Conservation (phyloP, 2,888 invertebrate species). For the Baccha elongata region DNA sequence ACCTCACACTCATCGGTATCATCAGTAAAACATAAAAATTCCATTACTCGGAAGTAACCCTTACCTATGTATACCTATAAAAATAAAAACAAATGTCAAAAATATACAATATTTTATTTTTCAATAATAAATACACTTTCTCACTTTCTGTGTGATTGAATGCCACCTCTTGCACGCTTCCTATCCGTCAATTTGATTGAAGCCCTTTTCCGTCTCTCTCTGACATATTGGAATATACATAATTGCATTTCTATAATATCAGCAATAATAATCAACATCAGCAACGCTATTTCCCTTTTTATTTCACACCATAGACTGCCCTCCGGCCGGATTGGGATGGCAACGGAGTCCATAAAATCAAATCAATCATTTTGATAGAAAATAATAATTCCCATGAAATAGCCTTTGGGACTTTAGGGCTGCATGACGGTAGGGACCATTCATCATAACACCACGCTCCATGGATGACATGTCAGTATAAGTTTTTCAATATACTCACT, state of each 20-base stretch:
- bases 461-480: slow-evolving; percentile 22
- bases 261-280: slow-evolving; percentile 55
- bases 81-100: not conserved
- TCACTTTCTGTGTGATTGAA: slow-evolving; percentile 27
- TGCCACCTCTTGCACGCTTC: slow-evolving; percentile 27
- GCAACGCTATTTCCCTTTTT: slow-evolving; percentile 28
- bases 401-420: slow-evolving; percentile 54
- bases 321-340: not conserved
- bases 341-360: slow-evolving; percentile 57
- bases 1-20: not conserved
- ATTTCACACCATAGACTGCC: slow-evolving; percentile 1
- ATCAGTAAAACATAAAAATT: slow-evolving; percentile 31
- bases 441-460: slow-evolving; percentile 30
- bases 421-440: slow-evolving; percentile 33
- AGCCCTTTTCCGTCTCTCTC: slow-evolving; percentile 12
- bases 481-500: slow-evolving; percentile 27
- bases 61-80: not conserved
- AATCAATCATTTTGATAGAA: slow-evolving; percentile 73
- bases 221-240: slow-evolving; percentile 28
- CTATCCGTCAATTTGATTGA: slow-evolving; percentile 62
- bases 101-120: slow-evolving; percentile 29
- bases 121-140: slow-evolving; percentile 16
- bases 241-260: slow-evolving; percentile 70
- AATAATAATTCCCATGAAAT: slow-evolving; percentile 71
- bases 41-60: slow-evolving; percentile 22